Evolutionary conservation across 2,113 vertebrate species (phyloP).

Genomic region (Platycercus adscitus): DNA sequence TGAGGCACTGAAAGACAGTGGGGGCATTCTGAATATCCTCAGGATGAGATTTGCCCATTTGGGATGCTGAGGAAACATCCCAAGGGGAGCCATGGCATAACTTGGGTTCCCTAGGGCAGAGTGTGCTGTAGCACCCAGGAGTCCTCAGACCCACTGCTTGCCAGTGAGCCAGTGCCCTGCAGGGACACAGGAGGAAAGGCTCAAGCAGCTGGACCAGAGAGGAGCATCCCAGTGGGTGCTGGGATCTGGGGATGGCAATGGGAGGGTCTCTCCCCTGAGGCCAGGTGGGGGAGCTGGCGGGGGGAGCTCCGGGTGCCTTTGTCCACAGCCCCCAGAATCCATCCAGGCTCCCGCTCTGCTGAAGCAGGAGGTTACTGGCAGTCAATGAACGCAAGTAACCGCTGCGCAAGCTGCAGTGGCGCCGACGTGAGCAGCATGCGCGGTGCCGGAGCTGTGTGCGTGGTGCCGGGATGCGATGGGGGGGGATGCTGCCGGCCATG

Average conservation of each 20-base stretch:
- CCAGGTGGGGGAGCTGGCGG: neutral
- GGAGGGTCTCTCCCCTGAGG: rapidly evolving
- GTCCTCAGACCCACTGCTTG: neutral
- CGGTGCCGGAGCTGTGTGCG: neutral
- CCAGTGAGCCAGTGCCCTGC: neutral
- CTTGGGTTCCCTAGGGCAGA: neutral
- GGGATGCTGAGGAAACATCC: neutral
- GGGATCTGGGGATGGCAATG: rapidly evolving
- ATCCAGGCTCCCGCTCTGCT: neutral
- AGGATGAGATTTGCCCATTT: neutral
- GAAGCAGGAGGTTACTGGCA: slow-evolving; percentile 68
- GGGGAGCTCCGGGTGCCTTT: neutral
- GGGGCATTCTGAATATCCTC: neutral
- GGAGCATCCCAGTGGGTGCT: neutral
- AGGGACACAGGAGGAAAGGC: neutral
- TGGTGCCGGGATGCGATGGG: neutral
- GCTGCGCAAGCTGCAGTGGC: slow-evolving; percentile 54
- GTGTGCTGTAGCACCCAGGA: neutral
- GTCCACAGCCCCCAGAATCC: neutral
- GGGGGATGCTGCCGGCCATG: neutral
- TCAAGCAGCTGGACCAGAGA: rapidly evolving
- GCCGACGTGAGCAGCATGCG: slow-evolving; percentile 62
- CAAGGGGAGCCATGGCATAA: neutral
- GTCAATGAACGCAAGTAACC: slow-evolving; percentile 72
- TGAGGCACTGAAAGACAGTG: neutral